Evolutionary conservation across 2,113 vertebrate species (phyloP), one percentile per base, ranked within the genome.

Genomic region (Gobius niger): DNA sequence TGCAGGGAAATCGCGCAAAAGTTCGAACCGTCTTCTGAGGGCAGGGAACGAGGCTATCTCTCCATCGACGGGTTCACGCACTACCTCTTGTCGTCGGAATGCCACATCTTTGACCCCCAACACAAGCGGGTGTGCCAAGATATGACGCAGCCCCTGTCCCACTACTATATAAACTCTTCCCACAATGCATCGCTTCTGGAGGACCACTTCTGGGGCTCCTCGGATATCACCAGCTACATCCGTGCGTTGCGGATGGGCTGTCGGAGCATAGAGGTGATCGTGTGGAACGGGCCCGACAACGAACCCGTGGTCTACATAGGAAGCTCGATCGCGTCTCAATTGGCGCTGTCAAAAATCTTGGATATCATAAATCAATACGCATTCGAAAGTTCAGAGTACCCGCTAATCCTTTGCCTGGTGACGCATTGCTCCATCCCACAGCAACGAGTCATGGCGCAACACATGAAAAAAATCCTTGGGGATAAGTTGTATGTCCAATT

Each of bases 101-200:
- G 95, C 90, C 94, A 95, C 90, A 95, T 96, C 80, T 96, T 96
- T 9, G 95, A 96, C 87, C 95, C 95, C 0, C 95, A 95, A 87
- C 96, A 96, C 90, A 94, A 95, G 83, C 91, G 82, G 18, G 95
- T 97, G 47, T 97, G 95, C 87, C 95, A 97, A 87, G 95, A 97
- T 80, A 96, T 96, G 95, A 93, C 83, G 0, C 95, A 95, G 77
- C 95, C 96, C 13, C 90, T 97, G 65, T 96, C 96, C 53, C 96
- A 97, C 81, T 97, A 97, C 88, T 97, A 95, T 85, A 95, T 97
- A 59, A 97, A 96, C 91, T 94, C 96, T 10, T 96, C 96, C 47
- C 95, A 95, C 82, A 95, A 94, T 15, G 93, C 95, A 53, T 95
- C 95, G 72, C 93, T 95, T 65, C 88, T 94, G 44, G 96, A 96